phyloP scores from a whole-genome alignment of 2,113 vertebrate genomes.

The Ariopsis seemanni region DNA sequence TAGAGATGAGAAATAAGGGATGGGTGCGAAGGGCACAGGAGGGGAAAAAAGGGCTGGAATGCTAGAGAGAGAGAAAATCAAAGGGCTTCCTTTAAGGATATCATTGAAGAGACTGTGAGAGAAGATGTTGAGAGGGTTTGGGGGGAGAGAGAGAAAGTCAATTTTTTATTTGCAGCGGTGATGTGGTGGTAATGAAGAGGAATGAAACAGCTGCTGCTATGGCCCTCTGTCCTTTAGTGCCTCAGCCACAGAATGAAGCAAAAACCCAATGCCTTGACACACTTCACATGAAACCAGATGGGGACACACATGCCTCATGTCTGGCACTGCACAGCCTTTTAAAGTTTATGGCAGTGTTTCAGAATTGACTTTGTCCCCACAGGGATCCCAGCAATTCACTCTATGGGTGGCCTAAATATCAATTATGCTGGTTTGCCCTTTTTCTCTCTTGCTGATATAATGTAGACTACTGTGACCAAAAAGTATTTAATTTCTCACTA shows the following conservation, averaged over 20 bases:
- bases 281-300: constrained; percentile 51
- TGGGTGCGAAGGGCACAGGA: constrained; percentile 3
- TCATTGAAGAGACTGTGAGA: constrained; percentile 28
- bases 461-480: not conserved
- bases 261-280: constrained; percentile 37
- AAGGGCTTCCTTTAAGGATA: constrained; percentile 21
- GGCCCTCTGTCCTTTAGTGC: constrained; percentile 42
- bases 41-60: constrained; percentile 7
- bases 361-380: not conserved
- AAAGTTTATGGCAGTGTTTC: constrained; percentile 26
- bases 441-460: not conserved
- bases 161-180: constrained; percentile 50
- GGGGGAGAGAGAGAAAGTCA: constrained; percentile 37
- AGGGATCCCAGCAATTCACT: not conserved
- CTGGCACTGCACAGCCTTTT: constrained; percentile 45
- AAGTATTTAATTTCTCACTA: not conserved
- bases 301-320: constrained; percentile 56
- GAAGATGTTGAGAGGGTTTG: not conserved
- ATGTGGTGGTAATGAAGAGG: constrained; percentile 57
- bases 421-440: constrained; percentile 24
- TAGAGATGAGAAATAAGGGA: constrained; percentile 34
- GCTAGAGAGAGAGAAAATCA: constrained; percentile 10
- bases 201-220: constrained; percentile 48
- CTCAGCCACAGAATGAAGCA: constrained; percentile 45
- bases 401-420: constrained; percentile 27